Base-by-base conservation (phyloP, 2,113 vertebrate genomes). In the Nibea coibor region DNA sequence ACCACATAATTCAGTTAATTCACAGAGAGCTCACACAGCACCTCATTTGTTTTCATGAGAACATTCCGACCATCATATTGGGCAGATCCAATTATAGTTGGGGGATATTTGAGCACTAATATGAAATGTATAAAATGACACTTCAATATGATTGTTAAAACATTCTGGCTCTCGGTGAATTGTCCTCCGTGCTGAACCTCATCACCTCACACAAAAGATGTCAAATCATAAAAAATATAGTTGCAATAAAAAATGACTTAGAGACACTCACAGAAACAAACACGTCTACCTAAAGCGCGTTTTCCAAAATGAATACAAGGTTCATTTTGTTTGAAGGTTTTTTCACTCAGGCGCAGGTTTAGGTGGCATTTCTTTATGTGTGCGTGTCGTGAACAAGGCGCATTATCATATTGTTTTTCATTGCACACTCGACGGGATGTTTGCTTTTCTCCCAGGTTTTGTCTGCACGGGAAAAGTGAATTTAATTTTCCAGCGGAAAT, bases 361-460 rank as follows among this genome's bases (percentile, higher is more conserved):
- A 78, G 51, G 67, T 77, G 75, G 64, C 72, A 83, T 75, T 77
- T 85, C 7, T 51, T 84, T 71, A 79, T 82, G 74, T 61, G 74
- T 47, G 54, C 57, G 42, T 75, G 47, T 58, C 69, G 35, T 65
- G 75, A 81, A 83, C 79, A 43, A 67, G 50, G n/a, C 7, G 47
- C 57, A 81, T 69, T 64, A 84, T 87, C 65, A 72, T 51, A 69
- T 72, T 82, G 71, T 79, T 85, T 83, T 78, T 78, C 54, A 31
- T 22, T 66, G 59, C 70, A 72, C 26, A 50, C 77, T 61, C 57
- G 15, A 24, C 51, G 56, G 63, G 78, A 63, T 84, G 75, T 86
- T 89, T 87, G 78, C 78, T 77, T 84, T 86, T 74, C 75, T 91
- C 80, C 56, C 58, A 48, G 69, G 69, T 89, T 83, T 22, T 39